Evolutionary conservation across 2,888 invertebrate genomes (phyloP).

Genomic region (Acleris laterana): DNA sequence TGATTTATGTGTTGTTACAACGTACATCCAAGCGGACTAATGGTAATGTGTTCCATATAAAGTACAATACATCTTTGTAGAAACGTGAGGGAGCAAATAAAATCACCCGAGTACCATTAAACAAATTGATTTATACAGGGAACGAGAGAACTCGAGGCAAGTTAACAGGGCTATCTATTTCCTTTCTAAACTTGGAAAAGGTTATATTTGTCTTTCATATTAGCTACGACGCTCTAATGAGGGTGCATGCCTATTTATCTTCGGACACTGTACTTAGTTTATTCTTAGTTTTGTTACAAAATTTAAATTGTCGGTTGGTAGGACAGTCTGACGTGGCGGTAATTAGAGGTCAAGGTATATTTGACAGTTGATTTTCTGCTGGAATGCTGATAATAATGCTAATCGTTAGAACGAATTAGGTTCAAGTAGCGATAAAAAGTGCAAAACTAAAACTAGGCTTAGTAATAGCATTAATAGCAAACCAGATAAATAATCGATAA

Average conservation of each 20-base stretch:
- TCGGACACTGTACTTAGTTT: neutral
- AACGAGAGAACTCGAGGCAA: conserved; percentile 1
- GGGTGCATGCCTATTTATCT: conserved; percentile 1
- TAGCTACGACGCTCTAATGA: conserved; percentile 7
- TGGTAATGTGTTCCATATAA: conserved; percentile 21
- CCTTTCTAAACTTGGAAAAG: conserved; percentile 10
- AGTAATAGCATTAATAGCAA: too few relatives aligned
- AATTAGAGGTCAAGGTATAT: too few relatives aligned
- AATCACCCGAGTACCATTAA: conserved; percentile 23
- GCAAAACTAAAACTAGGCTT: too few relatives aligned
- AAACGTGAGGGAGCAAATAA: conserved; percentile 22
- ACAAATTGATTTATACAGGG: conserved; percentile 27
- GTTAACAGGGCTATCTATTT: neutral
- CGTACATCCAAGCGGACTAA: conserved; percentile 5
- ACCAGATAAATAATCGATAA: too few relatives aligned
- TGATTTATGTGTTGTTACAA: conserved; percentile 7
- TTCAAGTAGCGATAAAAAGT: too few relatives aligned
- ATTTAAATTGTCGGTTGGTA: too few relatives aligned
- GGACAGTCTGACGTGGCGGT: too few relatives aligned
- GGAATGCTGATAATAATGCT: too few relatives aligned
- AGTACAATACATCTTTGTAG: conserved; percentile 23
- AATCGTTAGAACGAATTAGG: too few relatives aligned
- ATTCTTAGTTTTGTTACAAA: too few relatives aligned
- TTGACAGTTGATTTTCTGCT: too few relatives aligned
- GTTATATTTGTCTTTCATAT: conserved; percentile 10